Conservation (phyloP, 2,797 vertebrate species). For the Scyliorhinus canicula region DNA sequence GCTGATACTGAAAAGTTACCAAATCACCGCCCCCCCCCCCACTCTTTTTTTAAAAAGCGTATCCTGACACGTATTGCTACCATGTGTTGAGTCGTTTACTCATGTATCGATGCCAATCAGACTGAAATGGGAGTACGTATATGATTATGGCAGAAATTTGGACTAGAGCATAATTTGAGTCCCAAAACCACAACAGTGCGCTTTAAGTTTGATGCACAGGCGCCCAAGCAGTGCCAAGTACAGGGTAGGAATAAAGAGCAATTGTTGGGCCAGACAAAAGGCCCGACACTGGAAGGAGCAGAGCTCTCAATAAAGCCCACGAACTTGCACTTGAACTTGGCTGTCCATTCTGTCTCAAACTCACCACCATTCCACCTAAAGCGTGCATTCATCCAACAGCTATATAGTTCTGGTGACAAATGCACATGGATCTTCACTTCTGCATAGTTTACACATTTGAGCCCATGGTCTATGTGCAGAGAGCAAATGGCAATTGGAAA, state of each 20-base stretch:
- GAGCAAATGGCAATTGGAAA: neutral
- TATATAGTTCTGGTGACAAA: neutral
- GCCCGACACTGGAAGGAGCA: slow-evolving; percentile 52
- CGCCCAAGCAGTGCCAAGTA: slow-evolving; percentile 58
- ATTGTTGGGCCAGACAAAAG: slow-evolving; percentile 63
- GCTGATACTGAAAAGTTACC: slow-evolving; percentile 23
- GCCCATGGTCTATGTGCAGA: neutral
- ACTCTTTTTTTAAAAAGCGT: neutral
- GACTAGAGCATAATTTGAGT: slow-evolving; percentile 52
- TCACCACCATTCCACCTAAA: slow-evolving; percentile 37
- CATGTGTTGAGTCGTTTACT: slow-evolving; percentile 7
- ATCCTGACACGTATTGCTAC: slow-evolving; percentile 19
- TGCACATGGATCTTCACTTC: neutral
- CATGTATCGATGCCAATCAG: slow-evolving; percentile 30
- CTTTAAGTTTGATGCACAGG: slow-evolving; percentile 55
- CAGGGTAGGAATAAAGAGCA: slow-evolving; percentile 49
- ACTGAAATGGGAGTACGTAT: neutral
- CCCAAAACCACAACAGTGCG: slow-evolving; percentile 51
- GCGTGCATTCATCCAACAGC: neutral
- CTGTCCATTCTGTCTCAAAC: slow-evolving; percentile 50
- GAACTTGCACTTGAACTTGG: slow-evolving; percentile 67
- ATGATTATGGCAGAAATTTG: slow-evolving; percentile 43
- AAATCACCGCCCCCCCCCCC: neutral
- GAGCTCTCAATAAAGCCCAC: slow-evolving; percentile 51
- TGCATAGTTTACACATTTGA: neutral